phyloP scores from a whole-genome alignment of 2,113 vertebrate genomes.

The Sylvicapra grimmia region DNA sequence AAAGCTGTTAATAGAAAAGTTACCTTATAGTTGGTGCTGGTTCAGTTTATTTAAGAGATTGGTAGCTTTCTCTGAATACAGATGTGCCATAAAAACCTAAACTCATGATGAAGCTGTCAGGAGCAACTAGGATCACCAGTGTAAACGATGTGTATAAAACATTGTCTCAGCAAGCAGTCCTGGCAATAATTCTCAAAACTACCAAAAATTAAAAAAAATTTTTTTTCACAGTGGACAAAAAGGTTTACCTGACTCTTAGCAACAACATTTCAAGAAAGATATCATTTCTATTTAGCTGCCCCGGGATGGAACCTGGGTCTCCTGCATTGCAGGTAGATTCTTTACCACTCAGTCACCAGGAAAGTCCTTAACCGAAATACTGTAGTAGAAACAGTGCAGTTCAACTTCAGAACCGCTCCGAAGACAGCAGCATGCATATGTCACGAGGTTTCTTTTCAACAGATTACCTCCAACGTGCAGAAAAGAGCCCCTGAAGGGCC shows the following conservation, averaged over 20 bases:
- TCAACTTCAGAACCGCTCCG: background rate
- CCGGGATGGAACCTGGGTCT: background rate
- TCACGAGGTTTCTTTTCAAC: background rate
- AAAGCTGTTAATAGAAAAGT: constrained; percentile 54
- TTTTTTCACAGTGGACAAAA: background rate
- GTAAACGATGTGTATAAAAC: background rate
- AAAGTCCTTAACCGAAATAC: background rate
- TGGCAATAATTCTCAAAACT: background rate
- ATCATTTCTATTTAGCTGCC: background rate
- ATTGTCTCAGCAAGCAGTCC: background rate
- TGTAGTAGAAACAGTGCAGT: background rate
- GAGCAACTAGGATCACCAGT: background rate
- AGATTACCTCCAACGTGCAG: background rate
- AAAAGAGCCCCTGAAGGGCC: background rate
- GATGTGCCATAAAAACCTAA: background rate
- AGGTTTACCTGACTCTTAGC: background rate
- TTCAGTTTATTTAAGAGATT: background rate
- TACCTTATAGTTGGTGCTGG: constrained; percentile 60
- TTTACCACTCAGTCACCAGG: background rate
- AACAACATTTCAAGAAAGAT: background rate
- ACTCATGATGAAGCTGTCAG: background rate
- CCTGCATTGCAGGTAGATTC: background rate
- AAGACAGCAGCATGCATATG: background rate
- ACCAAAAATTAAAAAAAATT: background rate
- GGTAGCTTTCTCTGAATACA: background rate